Base-by-base conservation (phyloP, 2,888 invertebrate genomes). In the Tetragnatha montana region DNA sequence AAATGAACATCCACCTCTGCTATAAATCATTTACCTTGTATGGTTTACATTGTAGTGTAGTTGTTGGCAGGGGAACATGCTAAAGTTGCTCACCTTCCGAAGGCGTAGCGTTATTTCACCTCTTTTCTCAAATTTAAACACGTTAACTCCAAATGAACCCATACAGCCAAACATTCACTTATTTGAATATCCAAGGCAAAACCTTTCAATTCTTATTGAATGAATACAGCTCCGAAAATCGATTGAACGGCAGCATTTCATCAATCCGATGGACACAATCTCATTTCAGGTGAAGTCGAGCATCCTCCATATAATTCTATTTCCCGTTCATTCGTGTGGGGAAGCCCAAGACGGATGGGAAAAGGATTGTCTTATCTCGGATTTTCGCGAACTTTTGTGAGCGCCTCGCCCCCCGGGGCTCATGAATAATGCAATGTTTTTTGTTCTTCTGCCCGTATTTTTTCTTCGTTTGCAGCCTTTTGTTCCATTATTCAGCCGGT, bases 401-500 rank as follows among this genome's bases (percentile, higher is more conserved):
- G 68, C 19, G 68, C 75, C 21, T 81, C 78, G 84, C 76, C 69
- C 35, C 84, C 35, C 69, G 76, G 76, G 78, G 50, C 22, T 87
- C 87, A 78, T 87, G 87, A 87, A 87, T 87, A 76, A 82, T 87
- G 75, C 78, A 81, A 68, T 50, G 60, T 14, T 47, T 60, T 60
- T 35, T 35, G 35, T 35, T 60, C 60, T 60, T 60, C 51, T n/a
- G 47, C 69, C 69, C 8, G 47, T 81, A 47, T 81, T 81, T 70
- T 19, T 81, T 81, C 70, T 78, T 68, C 12, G 69, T 70, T 50
- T 87, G 35, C 76, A 6, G 2, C 47, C 79, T 51, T 82, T 82
- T 60, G 60, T 82, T 74, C 74, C 60, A 21, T 74, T 82, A 21
- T 73, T 74, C 35, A n/a, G 69, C 68, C 7, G 76, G 50, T n/a